These are phyloP conservation scores for Intellagama lesueurii DNA, from an alignment of 2,797 vertebrate genomes.

Conservation along the genomic window DNA sequence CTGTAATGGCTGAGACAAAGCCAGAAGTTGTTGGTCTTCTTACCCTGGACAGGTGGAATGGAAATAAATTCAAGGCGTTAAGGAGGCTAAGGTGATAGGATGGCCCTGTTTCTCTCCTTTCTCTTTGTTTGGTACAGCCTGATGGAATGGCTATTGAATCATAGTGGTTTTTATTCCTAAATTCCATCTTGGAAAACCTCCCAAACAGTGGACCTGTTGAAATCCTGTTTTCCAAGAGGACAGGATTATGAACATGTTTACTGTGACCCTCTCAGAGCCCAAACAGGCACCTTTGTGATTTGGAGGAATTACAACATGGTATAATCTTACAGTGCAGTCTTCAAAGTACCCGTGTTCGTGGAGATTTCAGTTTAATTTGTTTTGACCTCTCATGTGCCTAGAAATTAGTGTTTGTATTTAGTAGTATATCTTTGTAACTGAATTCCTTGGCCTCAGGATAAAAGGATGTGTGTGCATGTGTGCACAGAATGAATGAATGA, in stretches of 20 bases:
- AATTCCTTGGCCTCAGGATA: not conserved
- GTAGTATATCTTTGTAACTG: not conserved
- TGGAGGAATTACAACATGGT: no score
- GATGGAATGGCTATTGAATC: not conserved
- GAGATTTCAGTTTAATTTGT: no score
- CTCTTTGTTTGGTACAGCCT: not conserved
- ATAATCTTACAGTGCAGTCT: no score
- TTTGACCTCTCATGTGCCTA: not conserved
- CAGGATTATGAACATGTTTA: not conserved
- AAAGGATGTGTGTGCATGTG: not conserved
- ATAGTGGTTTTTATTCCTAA: not conserved
- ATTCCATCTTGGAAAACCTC: not conserved
- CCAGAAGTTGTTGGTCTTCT: not conserved
- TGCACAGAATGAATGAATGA: no score
- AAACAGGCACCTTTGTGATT: no score
- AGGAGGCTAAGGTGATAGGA: not conserved
- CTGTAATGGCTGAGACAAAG: not conserved
- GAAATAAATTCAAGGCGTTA: not conserved
- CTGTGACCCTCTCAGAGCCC: no score
- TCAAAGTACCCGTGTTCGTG: no score
- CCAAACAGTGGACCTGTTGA: not conserved
- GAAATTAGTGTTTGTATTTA: not conserved
- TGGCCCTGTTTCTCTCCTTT: not conserved
- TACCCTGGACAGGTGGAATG: not conserved
- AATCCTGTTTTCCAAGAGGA: not conserved